Conservation (phyloP, 2,113 vertebrate species). For the Thalassoma bifasciatum region DNA sequence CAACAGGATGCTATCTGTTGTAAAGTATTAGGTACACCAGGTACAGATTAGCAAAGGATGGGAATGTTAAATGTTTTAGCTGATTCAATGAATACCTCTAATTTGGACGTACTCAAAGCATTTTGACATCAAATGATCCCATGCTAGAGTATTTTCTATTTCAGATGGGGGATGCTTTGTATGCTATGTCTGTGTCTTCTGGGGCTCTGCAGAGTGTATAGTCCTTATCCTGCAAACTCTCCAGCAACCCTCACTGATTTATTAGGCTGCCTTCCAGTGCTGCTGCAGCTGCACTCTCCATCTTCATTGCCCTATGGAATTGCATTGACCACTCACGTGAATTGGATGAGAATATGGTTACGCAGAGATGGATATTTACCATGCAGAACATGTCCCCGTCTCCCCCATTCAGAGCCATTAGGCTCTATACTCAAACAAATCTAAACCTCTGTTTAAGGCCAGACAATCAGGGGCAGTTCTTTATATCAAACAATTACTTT, state of each 20-base stretch:
- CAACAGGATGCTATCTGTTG: too few species aligned
- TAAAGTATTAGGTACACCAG: too few species aligned
- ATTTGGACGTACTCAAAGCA: too few species aligned
- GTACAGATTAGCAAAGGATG: too few species aligned
- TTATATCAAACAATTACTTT: slow-evolving; percentile 62
- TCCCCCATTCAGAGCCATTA: slow-evolving; percentile 54
- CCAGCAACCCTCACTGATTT: slow-evolving; percentile 34
- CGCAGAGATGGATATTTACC: slow-evolving; percentile 60
- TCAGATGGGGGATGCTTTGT: not conserved
- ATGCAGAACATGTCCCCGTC: slow-evolving; percentile 47
- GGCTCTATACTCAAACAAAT: slow-evolving; percentile 43
- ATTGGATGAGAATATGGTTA: slow-evolving; percentile 47
- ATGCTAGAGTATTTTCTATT: too few species aligned
- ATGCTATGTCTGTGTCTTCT: not conserved
- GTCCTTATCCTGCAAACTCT: slow-evolving; percentile 27
- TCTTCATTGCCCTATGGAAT: slow-evolving; percentile 65
- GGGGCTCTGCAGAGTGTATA: slow-evolving; percentile 4
- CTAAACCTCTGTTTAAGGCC: slow-evolving; percentile 43
- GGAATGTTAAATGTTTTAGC: too few species aligned
- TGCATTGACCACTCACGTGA: slow-evolving; percentile 55
- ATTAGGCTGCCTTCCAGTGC: slow-evolving; percentile 31
- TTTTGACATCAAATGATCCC: too few species aligned
- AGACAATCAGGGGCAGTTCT: slow-evolving; percentile 38
- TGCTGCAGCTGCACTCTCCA: slow-evolving; percentile 40
- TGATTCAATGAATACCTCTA: too few species aligned